Percentiles rank a stretch among this genome's conserved stretches.
These are phyloP conservation scores for Agelastica alni DNA, from an alignment of 2,888 invertebrate species.

Conservation along the genomic window DNA sequence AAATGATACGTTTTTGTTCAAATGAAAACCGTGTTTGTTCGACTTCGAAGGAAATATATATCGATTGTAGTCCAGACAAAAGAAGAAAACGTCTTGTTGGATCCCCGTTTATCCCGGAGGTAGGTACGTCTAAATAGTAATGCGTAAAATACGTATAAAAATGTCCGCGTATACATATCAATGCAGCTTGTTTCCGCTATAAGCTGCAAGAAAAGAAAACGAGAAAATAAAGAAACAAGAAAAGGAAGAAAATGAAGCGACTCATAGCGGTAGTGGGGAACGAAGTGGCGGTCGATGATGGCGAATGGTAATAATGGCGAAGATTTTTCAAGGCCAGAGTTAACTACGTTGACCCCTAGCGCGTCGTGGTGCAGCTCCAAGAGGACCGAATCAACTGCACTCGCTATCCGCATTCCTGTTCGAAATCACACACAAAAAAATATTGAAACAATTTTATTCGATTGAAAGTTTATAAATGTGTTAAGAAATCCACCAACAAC, in stretches of 20 bases:
- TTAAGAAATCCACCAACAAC: no score
- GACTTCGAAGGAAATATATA: no score
- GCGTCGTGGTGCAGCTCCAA: constrained; percentile 22
- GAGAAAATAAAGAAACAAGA: constrained; percentile 8
- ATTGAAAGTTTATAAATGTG: no score
- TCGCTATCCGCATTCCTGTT: background rate
- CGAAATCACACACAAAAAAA: no score
- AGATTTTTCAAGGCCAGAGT: constrained; percentile 45
- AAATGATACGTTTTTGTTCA: no score
- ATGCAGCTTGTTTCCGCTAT: constrained; percentile 20
- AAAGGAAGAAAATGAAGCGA: constrained; percentile 6
- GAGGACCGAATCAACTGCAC: constrained; percentile 19
- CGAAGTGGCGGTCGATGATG: constrained; percentile 22
- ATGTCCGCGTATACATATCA: constrained; percentile 5
- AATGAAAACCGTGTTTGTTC: no score
- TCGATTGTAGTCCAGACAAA: no score
- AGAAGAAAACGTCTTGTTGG: no score
- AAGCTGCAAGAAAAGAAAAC: constrained; percentile 7
- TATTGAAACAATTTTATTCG: no score
- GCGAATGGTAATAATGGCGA: constrained; percentile 31
- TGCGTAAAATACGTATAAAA: background rate
- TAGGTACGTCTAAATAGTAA: constrained; percentile 4
- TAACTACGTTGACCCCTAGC: constrained; percentile 43
- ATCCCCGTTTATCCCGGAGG: background rate
- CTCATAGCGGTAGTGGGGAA: constrained; percentile 1